Evolutionary conservation across 1,140 invertebrate genomes (phyloP).

Genomic region (Ericerus pela): DNA sequence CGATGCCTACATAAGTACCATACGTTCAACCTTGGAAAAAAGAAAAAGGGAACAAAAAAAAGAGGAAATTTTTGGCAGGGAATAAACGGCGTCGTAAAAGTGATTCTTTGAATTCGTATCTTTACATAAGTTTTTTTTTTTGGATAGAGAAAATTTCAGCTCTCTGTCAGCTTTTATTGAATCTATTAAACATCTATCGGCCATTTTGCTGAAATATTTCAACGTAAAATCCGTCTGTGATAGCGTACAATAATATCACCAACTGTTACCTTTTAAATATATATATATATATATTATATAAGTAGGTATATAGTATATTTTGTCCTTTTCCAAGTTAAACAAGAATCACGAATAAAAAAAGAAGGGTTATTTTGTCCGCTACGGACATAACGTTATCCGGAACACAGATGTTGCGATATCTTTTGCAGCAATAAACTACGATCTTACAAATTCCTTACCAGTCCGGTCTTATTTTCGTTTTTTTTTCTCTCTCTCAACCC

Average conservation of each 20-base stretch:
- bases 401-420: constrained; percentile 9
- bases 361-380: constrained; percentile 9
- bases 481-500: background rate
- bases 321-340: background rate
- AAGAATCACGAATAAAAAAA: constrained; percentile 8
- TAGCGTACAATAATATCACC: constrained; percentile 7
- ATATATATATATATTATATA: too few relatives aligned
- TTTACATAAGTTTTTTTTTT: constrained; percentile 8
- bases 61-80: too few relatives aligned
- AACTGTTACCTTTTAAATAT: constrained; percentile 11
- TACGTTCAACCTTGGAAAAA: too few relatives aligned
- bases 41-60: too few relatives aligned
- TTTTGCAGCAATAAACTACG: constrained; percentile 4
- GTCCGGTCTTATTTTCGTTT: background rate
- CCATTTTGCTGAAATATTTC: background rate
- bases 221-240: constrained; percentile 5
- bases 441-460: constrained; percentile 11
- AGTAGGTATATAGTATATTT: too few relatives aligned
- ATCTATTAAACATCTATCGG: constrained; percentile 11
- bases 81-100: too few relatives aligned
- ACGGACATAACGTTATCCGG: constrained; percentile 2
- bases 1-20: too few relatives aligned
- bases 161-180: constrained; percentile 7
- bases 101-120: constrained; percentile 1
- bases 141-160: background rate